A percentile compares a stretch with the other conserved stretches of the same genome.
Evolutionary conservation across 2,888 invertebrate species (phyloP).

Genomic region (Noctua janthina): DNA sequence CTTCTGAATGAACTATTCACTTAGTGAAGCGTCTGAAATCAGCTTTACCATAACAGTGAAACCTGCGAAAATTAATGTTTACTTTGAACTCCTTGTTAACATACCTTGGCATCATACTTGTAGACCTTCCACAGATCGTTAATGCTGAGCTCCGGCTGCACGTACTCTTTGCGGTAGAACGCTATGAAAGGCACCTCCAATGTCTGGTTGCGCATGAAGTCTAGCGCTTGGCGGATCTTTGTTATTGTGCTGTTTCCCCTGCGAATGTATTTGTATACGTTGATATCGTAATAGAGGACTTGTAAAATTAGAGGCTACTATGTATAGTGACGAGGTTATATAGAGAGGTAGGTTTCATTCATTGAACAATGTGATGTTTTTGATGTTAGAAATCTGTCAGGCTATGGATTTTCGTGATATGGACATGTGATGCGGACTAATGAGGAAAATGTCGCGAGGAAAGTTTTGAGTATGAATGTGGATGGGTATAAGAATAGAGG

Average conservation of each 20-base stretch:
- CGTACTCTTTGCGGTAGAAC: conserved; percentile 99
- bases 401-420: neutral
- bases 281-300: neutral
- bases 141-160: conserved; percentile 97
- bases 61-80: neutral
- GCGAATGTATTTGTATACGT: neutral
- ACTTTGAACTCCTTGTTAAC: conserved; percentile 14
- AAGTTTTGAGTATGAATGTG: neutral
- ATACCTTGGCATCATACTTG: conserved; percentile 97
- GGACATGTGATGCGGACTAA: neutral
- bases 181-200: conserved; percentile 99
- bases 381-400: neutral
- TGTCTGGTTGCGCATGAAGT: conserved; percentile 98
- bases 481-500: too few species aligned
- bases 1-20: neutral
- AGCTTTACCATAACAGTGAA: neutral
- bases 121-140: conserved; percentile 99
- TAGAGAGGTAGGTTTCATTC: neutral
- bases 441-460: neutral
- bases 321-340: neutral
- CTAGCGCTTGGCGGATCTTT: conserved; percentile 98
- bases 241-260: conserved; percentile 93
- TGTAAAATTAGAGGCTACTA: neutral
- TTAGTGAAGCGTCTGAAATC: neutral
- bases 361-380: neutral